phyloP scores from a whole-genome alignment of 2,888 invertebrate species.

The Nowickia ferox region DNA sequence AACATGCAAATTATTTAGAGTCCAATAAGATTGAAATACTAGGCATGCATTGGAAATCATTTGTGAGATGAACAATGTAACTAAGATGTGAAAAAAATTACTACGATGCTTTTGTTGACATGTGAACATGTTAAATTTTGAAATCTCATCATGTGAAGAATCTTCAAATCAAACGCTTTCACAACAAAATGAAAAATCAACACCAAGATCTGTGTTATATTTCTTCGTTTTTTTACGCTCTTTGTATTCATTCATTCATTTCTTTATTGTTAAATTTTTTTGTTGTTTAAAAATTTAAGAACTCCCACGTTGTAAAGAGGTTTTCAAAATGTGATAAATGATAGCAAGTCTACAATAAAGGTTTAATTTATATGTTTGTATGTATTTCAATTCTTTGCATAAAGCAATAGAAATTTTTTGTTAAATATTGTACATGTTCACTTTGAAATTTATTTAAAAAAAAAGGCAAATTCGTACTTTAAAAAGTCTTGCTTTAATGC shows the following conservation, averaged over 20 bases:
- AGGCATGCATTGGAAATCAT: constrained; percentile 19
- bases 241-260: constrained; percentile 59
- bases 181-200: constrained; percentile 62
- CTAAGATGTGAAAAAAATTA: constrained; percentile 62
- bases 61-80: neutral
- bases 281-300: constrained; percentile 54
- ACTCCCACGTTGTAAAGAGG: constrained; percentile 67
- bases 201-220: constrained; percentile 56
- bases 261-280: constrained; percentile 32
- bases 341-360: constrained; percentile 31
- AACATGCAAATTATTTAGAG: neutral
- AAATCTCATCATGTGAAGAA: constrained; percentile 68
- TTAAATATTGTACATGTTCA: neutral
- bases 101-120: constrained; percentile 60
- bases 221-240: constrained; percentile 23
- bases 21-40: neutral
- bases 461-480: constrained; percentile 8
- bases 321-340: constrained; percentile 67
- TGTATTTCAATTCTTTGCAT: constrained; percentile 3
- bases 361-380: neutral
- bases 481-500: constrained; percentile 30
- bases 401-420: constrained; percentile 14
- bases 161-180: constrained; percentile 22
- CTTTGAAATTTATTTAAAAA: neutral
- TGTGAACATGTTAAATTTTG: constrained; percentile 63